Evolutionary conservation across 2,113 vertebrate species (phyloP).

Genomic region (Chaetodon trifascialis): DNA sequence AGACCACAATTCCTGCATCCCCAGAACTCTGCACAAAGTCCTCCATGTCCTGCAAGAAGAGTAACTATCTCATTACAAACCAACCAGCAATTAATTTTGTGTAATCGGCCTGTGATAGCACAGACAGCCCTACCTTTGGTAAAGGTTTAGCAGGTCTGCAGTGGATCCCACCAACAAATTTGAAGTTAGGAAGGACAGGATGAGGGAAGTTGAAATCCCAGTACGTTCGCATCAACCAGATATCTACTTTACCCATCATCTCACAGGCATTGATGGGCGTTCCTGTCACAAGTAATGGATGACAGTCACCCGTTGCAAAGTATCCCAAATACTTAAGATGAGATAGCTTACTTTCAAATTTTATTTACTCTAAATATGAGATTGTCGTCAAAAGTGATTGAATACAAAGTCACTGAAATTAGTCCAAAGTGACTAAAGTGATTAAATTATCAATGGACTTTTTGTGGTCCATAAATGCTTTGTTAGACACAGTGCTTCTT

Average conservation of each 20-base stretch:
- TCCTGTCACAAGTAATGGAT: constrained; percentile 73
- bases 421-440: background rate
- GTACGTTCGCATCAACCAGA: constrained; percentile 93
- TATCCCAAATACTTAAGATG: background rate
- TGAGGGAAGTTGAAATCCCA: constrained; percentile 95
- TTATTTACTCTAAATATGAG: background rate
- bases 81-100: background rate
- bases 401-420: background rate
- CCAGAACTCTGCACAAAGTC: constrained; percentile 91
- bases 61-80: background rate
- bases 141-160: constrained; percentile 91
- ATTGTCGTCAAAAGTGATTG: background rate
- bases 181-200: constrained; percentile 92
- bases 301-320: too few species aligned
- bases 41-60: constrained; percentile 88
- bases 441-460: too few species aligned
- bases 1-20: constrained; percentile 88
- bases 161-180: constrained; percentile 92
- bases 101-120: background rate
- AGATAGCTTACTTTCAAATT: background rate
- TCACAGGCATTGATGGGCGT: constrained; percentile 88
- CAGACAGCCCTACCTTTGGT: constrained; percentile 66
- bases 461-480: background rate
- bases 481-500: too few species aligned
- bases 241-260: constrained; percentile 89